Conservation (phyloP, 2,797 vertebrate species). For the Dermochelys coriacea region DNA sequence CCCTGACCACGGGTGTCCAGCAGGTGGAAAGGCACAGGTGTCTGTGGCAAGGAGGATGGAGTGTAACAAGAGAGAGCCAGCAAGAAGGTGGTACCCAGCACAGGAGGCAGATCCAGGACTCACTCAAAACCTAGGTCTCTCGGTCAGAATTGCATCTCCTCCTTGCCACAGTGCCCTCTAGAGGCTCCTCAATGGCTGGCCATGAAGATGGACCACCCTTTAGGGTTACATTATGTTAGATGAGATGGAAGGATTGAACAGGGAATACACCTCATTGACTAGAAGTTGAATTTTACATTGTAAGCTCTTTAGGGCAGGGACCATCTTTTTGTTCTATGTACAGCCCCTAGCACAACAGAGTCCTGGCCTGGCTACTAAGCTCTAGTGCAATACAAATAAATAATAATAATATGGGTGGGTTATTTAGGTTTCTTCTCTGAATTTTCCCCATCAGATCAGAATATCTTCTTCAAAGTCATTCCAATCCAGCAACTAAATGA, state of each 20-base stretch:
- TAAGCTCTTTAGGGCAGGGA: background rate
- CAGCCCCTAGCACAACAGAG: background rate
- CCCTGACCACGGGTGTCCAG: background rate
- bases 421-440: background rate
- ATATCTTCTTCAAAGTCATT: background rate
- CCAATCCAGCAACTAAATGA: background rate
- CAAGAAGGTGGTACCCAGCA: background rate
- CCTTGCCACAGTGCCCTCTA: too few species aligned
- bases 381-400: background rate
- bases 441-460: background rate
- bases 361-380: background rate
- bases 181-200: background rate
- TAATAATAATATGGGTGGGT: background rate
- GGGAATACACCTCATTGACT: background rate
- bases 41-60: background rate
- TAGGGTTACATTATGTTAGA: background rate
- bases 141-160: background rate
- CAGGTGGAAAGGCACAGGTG: background rate
- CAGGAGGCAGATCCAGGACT: background rate
- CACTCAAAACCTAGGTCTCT: background rate
- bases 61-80: background rate
- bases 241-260: background rate
- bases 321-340: background rate
- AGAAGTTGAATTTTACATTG: background rate
- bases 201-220: background rate